Evolutionary conservation across 2,797 vertebrate species (phyloP).

Genomic region (Notolabrus celidotus): DNA sequence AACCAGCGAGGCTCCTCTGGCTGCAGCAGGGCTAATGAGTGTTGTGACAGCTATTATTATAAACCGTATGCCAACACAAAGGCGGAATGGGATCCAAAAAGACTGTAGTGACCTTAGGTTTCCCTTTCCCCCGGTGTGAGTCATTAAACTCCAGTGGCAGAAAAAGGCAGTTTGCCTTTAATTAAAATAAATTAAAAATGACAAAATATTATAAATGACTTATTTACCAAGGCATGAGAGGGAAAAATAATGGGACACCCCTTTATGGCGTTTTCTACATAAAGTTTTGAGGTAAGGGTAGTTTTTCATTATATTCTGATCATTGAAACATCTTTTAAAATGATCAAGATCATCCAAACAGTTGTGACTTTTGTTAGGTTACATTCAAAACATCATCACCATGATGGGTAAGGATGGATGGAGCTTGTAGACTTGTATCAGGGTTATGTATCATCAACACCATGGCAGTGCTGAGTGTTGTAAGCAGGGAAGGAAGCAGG

Average conservation of each 20-base stretch:
- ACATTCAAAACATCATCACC: neutral
- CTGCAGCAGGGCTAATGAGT: conserved; percentile 76
- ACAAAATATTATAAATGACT: neutral
- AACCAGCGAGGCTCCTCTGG: conserved; percentile 82
- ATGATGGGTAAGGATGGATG: neutral
- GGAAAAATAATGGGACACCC: neutral
- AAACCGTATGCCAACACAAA: conserved; percentile 49
- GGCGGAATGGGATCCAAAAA: conserved; percentile 39
- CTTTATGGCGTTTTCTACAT: neutral
- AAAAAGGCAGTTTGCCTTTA: neutral
- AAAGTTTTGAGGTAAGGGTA: neutral
- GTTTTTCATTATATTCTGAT: neutral
- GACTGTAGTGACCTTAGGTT: conserved; percentile 37
- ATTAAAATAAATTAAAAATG: conserved; percentile 16
- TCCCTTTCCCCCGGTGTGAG: neutral
- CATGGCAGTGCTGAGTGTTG: no score
- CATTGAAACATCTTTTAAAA: neutral
- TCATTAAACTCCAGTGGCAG: neutral
- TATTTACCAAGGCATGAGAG: neutral
- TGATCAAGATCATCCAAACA: no score
- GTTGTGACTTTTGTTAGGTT: neutral
- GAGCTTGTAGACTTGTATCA: conserved; percentile 1
- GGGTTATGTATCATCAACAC: no score
- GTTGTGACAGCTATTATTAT: conserved; percentile 68
- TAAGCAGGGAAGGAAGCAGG: conserved; percentile 17